Conservation (phyloP, 2,888 invertebrate genomes). For the Oligia latruncula region DNA sequence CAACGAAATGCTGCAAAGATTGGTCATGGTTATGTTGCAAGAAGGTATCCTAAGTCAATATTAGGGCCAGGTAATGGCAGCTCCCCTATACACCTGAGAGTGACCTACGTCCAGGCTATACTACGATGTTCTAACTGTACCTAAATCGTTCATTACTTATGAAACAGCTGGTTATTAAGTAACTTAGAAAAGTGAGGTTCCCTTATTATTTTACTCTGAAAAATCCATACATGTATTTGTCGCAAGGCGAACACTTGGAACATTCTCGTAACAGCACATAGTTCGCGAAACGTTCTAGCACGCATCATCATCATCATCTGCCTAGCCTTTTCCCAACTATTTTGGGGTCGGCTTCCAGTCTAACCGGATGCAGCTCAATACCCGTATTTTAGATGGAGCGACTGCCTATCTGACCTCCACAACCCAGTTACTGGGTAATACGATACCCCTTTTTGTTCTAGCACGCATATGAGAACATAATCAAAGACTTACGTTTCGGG, state of each 20-base stretch:
- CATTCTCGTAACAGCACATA: constrained; percentile 6
- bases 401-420: too few relatives aligned
- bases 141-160: background rate
- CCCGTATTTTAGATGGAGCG: too few relatives aligned
- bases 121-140: background rate
- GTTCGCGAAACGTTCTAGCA: constrained; percentile 21
- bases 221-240: background rate
- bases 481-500: constrained; percentile 93
- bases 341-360: too few relatives aligned
- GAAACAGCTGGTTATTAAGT: background rate
- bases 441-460: background rate
- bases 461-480: constrained; percentile 5
- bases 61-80: background rate
- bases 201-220: background rate
- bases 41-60: background rate
- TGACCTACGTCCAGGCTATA: background rate
- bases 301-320: too few relatives aligned
- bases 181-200: background rate
- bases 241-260: constrained; percentile 10
- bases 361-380: too few relatives aligned
- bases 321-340: too few relatives aligned
- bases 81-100: background rate
- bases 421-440: too few relatives aligned
- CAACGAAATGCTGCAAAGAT: constrained; percentile 31
- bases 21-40: constrained; percentile 4